Percentiles rank a stretch among this genome's conserved stretches.
Evolutionary conservation across 1,140 invertebrate genomes (phyloP).

Genomic region (Brachionus rotundiformis): DNA sequence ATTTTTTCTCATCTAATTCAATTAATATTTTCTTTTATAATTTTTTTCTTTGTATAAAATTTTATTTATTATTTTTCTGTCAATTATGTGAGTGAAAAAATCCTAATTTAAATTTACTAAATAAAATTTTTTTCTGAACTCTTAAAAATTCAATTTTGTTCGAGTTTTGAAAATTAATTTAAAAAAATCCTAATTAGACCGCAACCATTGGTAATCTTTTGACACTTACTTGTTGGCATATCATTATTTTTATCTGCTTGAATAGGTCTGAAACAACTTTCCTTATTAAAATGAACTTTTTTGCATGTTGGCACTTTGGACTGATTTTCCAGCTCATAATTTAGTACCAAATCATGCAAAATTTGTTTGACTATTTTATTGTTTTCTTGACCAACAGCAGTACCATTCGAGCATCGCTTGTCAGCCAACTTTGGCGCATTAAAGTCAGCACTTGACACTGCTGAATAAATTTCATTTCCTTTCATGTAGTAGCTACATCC

Average conservation of each 20-base stretch:
- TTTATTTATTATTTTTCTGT: no score
- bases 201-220: no score
- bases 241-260: no score
- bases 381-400: not conserved
- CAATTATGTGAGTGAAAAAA: no score
- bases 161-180: no score
- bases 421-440: not conserved
- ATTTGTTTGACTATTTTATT: not conserved
- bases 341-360: slow-evolving; percentile 5
- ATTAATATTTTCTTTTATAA: no score
- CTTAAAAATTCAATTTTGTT: no score
- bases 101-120: not conserved
- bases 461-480: slow-evolving; percentile 6
- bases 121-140: not conserved
- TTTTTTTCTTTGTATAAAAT: no score
- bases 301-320: not conserved
- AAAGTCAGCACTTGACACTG: not conserved
- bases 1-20: no score
- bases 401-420: not conserved
- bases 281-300: not conserved
- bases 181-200: no score
- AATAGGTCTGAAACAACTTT: not conserved
- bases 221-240: no score
- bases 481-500: not conserved
- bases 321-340: not conserved